These are phyloP conservation scores for Grapholita molesta DNA, from an alignment of 1,140 invertebrate species.

Conservation along the genomic window DNA sequence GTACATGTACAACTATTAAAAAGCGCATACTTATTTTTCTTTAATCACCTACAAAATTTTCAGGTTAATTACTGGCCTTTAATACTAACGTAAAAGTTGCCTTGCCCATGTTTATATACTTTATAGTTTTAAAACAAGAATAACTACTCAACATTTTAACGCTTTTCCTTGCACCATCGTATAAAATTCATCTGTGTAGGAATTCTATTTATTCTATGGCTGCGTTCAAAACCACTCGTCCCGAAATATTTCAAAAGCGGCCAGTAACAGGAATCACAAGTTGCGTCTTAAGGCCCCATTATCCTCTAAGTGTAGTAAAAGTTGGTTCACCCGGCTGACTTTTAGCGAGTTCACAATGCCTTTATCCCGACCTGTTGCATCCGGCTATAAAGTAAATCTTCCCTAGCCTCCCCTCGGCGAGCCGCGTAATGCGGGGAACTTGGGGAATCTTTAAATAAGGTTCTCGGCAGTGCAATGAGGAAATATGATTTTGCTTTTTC, in stretches of 20 bases:
- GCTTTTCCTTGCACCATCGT: too few relatives aligned
- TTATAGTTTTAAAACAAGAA: too few relatives aligned
- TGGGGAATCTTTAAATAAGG: not conserved
- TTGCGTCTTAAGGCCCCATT: slow-evolving; percentile 11
- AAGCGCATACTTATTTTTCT: too few relatives aligned
- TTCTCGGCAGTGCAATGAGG: not conserved
- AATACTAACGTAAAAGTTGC: too few relatives aligned
- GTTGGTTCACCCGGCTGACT: slow-evolving; percentile 31
- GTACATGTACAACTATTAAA: too few relatives aligned
- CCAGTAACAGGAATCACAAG: not conserved
- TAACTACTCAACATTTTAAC: too few relatives aligned
- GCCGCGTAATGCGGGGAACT: slow-evolving; percentile 7
- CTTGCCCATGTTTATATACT: too few relatives aligned
- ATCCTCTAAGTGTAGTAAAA: slow-evolving; percentile 8
- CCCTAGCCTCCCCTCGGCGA: slow-evolving; percentile 20
- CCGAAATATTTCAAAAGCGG: not conserved
- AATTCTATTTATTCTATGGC: not conserved
- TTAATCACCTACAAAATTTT: too few relatives aligned
- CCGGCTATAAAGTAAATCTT: slow-evolving; percentile 67
- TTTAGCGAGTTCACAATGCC: slow-evolving; percentile 39
- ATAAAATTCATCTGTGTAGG: too few relatives aligned
- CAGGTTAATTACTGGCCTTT: too few relatives aligned
- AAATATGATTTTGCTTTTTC: not conserved
- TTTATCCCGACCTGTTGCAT: slow-evolving; percentile 63
- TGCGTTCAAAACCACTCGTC: not conserved